Evolutionary conservation across 2,888 invertebrate genomes (phyloP).

Genomic region (Hofmannophila pseudospretella): DNA sequence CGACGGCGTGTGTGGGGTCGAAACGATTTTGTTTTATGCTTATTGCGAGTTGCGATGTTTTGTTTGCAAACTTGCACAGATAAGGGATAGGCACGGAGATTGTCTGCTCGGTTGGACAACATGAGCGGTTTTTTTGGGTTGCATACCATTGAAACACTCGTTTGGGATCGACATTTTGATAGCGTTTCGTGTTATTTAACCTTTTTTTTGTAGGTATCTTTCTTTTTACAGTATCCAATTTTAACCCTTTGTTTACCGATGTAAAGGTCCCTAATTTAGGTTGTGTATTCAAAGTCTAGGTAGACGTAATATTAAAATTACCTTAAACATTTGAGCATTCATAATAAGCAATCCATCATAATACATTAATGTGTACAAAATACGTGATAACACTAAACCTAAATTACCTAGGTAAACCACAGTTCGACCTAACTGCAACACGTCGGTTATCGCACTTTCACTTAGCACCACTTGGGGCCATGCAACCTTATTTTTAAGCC

Average conservation of each 20-base stretch:
- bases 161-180: conserved; percentile 3
- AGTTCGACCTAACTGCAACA: background rate
- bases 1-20: conserved; percentile 75
- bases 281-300: too few species aligned
- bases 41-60: conserved; percentile 73
- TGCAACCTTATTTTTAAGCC: conserved; percentile 26
- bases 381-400: too few species aligned
- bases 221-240: too few species aligned
- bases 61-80: conserved; percentile 73
- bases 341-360: too few species aligned
- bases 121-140: conserved; percentile 20
- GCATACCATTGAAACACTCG: conserved; percentile 8
- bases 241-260: too few species aligned
- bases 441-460: conserved; percentile 7
- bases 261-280: too few species aligned
- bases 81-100: conserved; percentile 63
- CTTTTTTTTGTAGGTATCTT: background rate
- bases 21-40: conserved; percentile 77
- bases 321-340: too few species aligned
- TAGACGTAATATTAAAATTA: too few species aligned
- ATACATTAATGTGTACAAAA: too few species aligned
- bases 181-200: background rate
- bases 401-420: background rate
- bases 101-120: conserved; percentile 50
- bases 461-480: conserved; percentile 21